phyloP scores from a whole-genome alignment of 2,797 vertebrate species.

The Melanotaenia pygmaea region DNA sequence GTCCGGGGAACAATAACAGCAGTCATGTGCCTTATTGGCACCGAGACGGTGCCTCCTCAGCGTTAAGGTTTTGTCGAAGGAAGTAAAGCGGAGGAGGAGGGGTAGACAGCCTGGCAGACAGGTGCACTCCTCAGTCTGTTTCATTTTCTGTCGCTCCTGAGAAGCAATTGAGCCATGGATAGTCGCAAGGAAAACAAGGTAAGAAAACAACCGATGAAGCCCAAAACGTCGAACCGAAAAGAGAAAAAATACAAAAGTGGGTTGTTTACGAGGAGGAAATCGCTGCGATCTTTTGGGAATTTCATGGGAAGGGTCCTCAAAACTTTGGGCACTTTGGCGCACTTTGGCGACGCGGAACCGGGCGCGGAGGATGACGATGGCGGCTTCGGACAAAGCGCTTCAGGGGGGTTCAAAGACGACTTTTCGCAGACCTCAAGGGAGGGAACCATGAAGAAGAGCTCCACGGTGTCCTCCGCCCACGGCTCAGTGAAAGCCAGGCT shows the following conservation, averaged over 20 bases:
- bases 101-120: constrained; percentile 71
- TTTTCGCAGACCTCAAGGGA: constrained; percentile 43
- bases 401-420: constrained; percentile 63
- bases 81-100: constrained; percentile 38
- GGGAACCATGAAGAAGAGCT: constrained; percentile 63
- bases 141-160: constrained; percentile 36
- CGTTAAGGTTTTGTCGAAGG: constrained; percentile 55
- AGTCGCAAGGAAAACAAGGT: constrained; percentile 72
- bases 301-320: constrained; percentile 86
- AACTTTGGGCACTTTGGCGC: constrained; percentile 86
- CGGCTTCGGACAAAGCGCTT: constrained; percentile 76
- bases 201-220: constrained; percentile 73
- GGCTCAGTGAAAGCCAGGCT: constrained; percentile 76
- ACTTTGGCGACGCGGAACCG: constrained; percentile 77
- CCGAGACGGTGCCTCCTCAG: constrained; percentile 63
- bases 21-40: constrained; percentile 65
- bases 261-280: constrained; percentile 76
- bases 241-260: constrained; percentile 75
- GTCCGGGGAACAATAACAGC: constrained; percentile 45
- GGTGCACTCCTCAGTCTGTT: constrained; percentile 71
- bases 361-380: constrained; percentile 85
- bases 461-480: constrained; percentile 49
- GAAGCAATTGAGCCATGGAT: constrained; percentile 74
- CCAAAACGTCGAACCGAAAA: constrained; percentile 73
- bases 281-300: constrained; percentile 81